These are phyloP conservation scores for Sitophilus oryzae DNA, from an alignment of 1,140 invertebrate genomes.

Conservation along the genomic window DNA sequence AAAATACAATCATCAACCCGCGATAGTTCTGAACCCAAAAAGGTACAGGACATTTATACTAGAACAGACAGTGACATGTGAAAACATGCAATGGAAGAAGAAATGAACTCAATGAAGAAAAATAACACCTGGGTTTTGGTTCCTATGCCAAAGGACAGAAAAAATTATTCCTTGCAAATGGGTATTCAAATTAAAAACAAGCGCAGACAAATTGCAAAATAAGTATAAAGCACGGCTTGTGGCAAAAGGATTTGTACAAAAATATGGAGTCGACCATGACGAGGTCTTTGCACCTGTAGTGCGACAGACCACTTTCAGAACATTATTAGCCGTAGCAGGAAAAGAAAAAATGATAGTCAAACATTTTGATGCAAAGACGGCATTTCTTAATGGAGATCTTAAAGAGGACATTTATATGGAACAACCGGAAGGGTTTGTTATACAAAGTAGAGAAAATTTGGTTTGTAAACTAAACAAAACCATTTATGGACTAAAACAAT, in stretches of 20 bases:
- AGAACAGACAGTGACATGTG: conserved; percentile 1
- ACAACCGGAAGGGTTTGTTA: conserved; percentile 41
- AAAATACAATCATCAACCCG: conserved; percentile 85
- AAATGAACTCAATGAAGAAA: not conserved
- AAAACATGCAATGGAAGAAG: conserved; percentile 3
- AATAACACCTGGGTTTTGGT: conserved; percentile 2
- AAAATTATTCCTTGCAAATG: too few relatives aligned
- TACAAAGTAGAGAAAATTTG: conserved; percentile 9
- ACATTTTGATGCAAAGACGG: conserved; percentile 5
- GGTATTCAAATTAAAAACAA: conserved; percentile 3
- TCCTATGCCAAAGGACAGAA: not conserved
- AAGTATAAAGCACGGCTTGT: conserved; percentile 2
- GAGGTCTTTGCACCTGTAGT: too few relatives aligned
- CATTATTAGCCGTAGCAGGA: conserved; percentile 1
- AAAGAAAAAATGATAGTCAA: not conserved
- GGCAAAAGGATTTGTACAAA: not conserved
- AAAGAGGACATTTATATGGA: conserved; percentile 18
- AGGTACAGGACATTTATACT: not conserved
- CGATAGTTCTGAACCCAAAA: conserved; percentile 71
- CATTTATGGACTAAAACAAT: conserved; percentile 47
- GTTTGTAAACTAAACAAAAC: conserved; percentile 38
- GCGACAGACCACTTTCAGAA: not conserved
- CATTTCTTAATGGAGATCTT: conserved; percentile 8
- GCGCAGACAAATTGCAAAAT: not conserved
- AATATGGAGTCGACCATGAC: not conserved